A percentile compares a stretch with the other conserved stretches of the same genome.
phyloP scores from a whole-genome alignment of 2,113 vertebrate genomes.

The Toxotes chatareus region DNA sequence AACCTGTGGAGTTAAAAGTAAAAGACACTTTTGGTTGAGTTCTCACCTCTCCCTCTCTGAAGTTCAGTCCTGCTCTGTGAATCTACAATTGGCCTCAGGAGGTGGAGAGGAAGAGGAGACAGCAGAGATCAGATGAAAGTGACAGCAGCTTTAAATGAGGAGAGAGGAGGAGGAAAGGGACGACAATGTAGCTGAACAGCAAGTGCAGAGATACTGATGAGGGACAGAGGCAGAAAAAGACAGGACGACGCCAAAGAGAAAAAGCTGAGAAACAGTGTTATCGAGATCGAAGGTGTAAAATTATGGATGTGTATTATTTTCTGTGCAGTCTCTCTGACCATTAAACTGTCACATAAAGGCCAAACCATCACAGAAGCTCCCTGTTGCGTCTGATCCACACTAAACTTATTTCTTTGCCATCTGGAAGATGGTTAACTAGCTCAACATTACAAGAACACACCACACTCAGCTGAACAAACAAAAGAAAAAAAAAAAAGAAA shows the following conservation, averaged over 20 bases:
- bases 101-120: not conserved
- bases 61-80: constrained; percentile 21
- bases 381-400: constrained; percentile 13
- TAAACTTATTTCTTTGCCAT: constrained; percentile 34
- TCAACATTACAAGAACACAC: constrained; percentile 7
- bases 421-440: constrained; percentile 25
- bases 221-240: not conserved
- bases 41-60: constrained; percentile 24
- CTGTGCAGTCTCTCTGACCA: constrained; percentile 2
- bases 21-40: not conserved
- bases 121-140: constrained; percentile 21
- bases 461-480: not conserved
- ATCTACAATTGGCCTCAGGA: constrained; percentile 16
- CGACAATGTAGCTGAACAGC: not conserved
- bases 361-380: constrained; percentile 13
- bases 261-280: not conserved
- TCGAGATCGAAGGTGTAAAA: not conserved
- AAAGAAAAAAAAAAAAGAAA: not conserved
- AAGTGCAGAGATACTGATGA: not conserved
- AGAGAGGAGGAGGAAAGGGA: not conserved
- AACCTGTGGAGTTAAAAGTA: not conserved
- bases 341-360: constrained; percentile 21
- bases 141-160: constrained; percentile 13
- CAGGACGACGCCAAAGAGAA: not conserved
- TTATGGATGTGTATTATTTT: not conserved